Conservation (phyloP, 2,888 invertebrate species). For the Sarcophaga subvicina region DNA sequence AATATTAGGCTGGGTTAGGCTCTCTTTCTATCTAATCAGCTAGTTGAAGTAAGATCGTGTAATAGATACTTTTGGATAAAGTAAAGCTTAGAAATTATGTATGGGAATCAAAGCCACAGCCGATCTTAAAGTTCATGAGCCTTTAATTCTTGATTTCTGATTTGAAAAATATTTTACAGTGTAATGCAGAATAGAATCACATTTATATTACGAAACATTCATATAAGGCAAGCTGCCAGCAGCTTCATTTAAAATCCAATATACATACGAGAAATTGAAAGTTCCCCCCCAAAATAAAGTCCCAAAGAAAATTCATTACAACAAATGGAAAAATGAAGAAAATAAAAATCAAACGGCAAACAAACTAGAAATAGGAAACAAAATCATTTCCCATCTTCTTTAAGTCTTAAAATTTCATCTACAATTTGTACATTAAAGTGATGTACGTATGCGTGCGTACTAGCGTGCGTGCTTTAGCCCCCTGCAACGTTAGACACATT, state of each 20-base stretch:
- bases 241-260: conserved; percentile 38
- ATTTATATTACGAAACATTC: too few relatives aligned
- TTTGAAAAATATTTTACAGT: too few relatives aligned
- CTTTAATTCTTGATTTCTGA: too few relatives aligned
- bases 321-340: background rate
- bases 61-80: too few relatives aligned
- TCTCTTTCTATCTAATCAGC: too few relatives aligned
- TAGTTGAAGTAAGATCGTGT: too few relatives aligned
- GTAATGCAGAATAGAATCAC: too few relatives aligned
- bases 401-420: conserved; percentile 18
- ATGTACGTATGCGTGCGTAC: conserved; percentile 4
- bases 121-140: too few relatives aligned
- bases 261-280: conserved; percentile 29
- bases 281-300: conserved; percentile 24
- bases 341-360: background rate
- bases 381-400: conserved; percentile 45
- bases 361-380: background rate
- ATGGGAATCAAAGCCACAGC: too few relatives aligned
- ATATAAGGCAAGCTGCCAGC: conserved; percentile 5
- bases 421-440: conserved; percentile 41
- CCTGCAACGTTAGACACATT: conserved; percentile 66
- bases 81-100: too few relatives aligned
- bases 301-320: conserved; percentile 46
- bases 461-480: conserved; percentile 54
- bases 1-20: too few relatives aligned